Conservation (phyloP, 2,888 invertebrate genomes). For the Spialia ferax region DNA sequence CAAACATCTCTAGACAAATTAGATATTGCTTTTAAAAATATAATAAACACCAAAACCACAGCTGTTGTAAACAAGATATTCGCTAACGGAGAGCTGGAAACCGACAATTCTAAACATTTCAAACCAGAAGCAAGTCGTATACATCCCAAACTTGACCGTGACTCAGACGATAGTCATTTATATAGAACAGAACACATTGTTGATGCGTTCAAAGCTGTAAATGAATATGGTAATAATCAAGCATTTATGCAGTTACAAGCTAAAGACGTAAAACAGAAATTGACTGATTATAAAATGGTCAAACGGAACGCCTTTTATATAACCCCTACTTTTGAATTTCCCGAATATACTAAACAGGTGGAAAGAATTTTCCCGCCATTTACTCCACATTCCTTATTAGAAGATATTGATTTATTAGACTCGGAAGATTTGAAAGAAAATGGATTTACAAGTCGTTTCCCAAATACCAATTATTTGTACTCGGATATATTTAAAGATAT, state of each 20-base stretch:
- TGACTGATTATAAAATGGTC: conserved; percentile 12
- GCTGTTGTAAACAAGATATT: conserved; percentile 16
- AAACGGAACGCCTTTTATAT: neutral
- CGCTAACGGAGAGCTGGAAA: neutral
- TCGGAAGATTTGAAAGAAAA: neutral
- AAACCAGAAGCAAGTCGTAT: neutral
- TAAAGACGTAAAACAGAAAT: conserved; percentile 6
- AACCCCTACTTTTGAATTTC: conserved; percentile 22
- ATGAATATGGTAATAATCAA: neutral
- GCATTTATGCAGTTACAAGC: neutral
- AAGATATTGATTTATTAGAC: neutral
- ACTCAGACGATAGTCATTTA: conserved; percentile 6
- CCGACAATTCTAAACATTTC: neutral
- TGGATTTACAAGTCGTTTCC: too few species aligned
- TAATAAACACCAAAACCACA: conserved; percentile 8
- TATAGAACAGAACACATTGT: conserved; percentile 11
- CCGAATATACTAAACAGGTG: neutral
- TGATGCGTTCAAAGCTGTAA: neutral
- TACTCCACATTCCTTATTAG: neutral
- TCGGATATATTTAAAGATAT: neutral
- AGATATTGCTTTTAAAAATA: conserved; percentile 20
- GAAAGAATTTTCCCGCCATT: neutral
- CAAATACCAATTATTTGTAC: neutral
- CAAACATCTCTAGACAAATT: conserved; percentile 14
- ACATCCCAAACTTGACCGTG: neutral